These are phyloP conservation scores for Cephalophus harveyi DNA, from an alignment of 2,113 vertebrate species.

Conservation along the genomic window DNA sequence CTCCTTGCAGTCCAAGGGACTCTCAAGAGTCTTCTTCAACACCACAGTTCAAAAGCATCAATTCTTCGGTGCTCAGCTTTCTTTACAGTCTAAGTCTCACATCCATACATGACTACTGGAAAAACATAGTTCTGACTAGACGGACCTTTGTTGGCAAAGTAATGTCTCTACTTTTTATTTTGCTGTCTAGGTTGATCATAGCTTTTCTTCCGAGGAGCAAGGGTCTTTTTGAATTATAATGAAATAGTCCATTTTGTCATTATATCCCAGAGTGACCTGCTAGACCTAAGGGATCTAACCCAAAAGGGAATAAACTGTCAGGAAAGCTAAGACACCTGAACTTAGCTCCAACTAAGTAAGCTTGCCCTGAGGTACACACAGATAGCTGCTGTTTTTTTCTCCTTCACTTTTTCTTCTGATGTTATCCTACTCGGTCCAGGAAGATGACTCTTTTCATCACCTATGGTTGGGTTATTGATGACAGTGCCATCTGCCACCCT, in stretches of 20 bases:
- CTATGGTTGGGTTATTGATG: background rate
- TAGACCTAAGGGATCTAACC: background rate
- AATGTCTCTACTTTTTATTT: background rate
- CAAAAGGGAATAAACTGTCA: background rate
- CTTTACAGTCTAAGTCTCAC: background rate
- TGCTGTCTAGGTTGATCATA: background rate
- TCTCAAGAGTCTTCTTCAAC: background rate
- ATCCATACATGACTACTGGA: background rate
- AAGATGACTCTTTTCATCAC: background rate
- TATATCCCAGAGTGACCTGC: background rate
- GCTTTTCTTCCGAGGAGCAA: background rate
- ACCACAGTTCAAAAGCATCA: background rate
- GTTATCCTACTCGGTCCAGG: background rate
- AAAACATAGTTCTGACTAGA: background rate
- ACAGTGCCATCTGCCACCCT: background rate
- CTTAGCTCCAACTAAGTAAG: background rate
- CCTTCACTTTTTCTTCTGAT: background rate
- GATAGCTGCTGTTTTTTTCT: background rate
- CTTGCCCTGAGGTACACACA: background rate
- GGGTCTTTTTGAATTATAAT: background rate
- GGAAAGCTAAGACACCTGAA: background rate
- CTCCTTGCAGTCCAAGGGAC: background rate
- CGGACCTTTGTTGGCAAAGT: background rate
- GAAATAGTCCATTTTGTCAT: background rate
- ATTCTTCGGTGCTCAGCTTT: fast-evolving